These are phyloP conservation scores for Formicarius rufipectus DNA, from an alignment of 2,113 vertebrate genomes.

Conservation along the genomic window DNA sequence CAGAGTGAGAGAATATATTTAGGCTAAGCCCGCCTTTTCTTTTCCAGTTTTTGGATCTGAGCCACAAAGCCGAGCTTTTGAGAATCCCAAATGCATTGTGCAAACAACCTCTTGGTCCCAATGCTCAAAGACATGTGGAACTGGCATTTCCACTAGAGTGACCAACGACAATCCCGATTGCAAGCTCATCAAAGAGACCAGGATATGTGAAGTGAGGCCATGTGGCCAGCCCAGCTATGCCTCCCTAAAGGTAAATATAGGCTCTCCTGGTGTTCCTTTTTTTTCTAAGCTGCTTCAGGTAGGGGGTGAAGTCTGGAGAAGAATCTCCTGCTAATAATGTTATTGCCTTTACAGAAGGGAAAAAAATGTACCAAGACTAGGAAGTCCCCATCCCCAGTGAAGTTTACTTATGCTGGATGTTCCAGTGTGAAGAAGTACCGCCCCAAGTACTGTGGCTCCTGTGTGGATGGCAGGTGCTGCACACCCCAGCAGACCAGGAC, in stretches of 20 bases:
- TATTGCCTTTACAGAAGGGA: constrained; percentile 83
- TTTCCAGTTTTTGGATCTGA: constrained; percentile 74
- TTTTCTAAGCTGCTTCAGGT: background rate
- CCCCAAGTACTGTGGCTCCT: constrained; percentile 93
- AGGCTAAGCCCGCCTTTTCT: background rate
- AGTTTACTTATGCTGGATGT: constrained; percentile 91
- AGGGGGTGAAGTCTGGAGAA: background rate
- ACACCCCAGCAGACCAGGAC: constrained; percentile 92
- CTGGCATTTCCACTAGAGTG: constrained; percentile 93
- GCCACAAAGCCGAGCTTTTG: constrained; percentile 82
- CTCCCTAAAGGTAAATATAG: constrained; percentile 88
- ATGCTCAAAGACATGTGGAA: constrained; percentile 96
- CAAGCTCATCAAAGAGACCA: constrained; percentile 91
- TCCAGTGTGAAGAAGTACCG: constrained; percentile 93
- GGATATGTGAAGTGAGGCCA: constrained; percentile 94
- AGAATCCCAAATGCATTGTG: constrained; percentile 90
- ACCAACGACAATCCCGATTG: constrained; percentile 95
- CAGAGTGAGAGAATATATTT: background rate
- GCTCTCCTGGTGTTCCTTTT: background rate
- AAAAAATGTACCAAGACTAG: constrained; percentile 95
- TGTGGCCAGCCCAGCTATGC: constrained; percentile 87
- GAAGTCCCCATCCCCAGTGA: constrained; percentile 84
- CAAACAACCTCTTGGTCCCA: constrained; percentile 98
- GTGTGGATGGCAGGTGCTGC: constrained; percentile 94
- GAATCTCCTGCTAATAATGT: background rate